These are phyloP conservation scores for Bunonema sp. DNA, from an alignment of 2,888 invertebrate genomes.

Conservation along the genomic window DNA sequence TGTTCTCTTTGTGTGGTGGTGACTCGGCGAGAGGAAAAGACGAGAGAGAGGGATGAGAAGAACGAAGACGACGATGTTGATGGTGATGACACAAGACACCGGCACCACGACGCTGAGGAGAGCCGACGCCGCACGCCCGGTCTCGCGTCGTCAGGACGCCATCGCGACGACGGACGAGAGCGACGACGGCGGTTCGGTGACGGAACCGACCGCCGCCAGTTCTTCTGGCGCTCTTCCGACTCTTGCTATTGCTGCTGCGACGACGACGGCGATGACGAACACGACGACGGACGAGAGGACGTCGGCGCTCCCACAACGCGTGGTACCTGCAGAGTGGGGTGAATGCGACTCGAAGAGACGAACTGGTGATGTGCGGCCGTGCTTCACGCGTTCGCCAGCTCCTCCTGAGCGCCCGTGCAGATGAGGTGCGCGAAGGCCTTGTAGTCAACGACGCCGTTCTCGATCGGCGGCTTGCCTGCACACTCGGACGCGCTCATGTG, in stretches of 20 bases:
- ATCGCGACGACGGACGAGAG: too few species aligned
- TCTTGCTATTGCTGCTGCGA: too few species aligned
- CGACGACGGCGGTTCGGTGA: too few species aligned
- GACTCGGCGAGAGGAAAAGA: neutral
- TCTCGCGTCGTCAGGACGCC: neutral
- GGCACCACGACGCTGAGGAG: neutral
- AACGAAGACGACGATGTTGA: neutral
- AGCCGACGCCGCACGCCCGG: neutral
- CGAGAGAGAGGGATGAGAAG: neutral
- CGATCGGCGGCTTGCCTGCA: slow-evolving; percentile 46
- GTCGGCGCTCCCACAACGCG: slow-evolving; percentile 21
- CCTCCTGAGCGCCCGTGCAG: slow-evolving; percentile 49
- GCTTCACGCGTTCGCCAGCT: slow-evolving; percentile 32
- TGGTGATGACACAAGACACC: neutral
- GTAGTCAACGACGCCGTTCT: slow-evolving; percentile 49
- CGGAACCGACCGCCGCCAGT: too few species aligned
- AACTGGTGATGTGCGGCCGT: slow-evolving; percentile 23
- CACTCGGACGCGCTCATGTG: neutral
- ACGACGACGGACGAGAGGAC: too few species aligned
- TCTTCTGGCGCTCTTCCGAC: too few species aligned
- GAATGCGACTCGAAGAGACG: too few species aligned
- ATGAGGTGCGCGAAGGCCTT: slow-evolving; percentile 48
- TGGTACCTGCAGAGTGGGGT: too few species aligned
- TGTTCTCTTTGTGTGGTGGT: neutral
- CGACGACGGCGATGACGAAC: too few species aligned